Evolutionary conservation across 1,140 invertebrate species (phyloP).

Genomic region (Atta cephalotes): DNA sequence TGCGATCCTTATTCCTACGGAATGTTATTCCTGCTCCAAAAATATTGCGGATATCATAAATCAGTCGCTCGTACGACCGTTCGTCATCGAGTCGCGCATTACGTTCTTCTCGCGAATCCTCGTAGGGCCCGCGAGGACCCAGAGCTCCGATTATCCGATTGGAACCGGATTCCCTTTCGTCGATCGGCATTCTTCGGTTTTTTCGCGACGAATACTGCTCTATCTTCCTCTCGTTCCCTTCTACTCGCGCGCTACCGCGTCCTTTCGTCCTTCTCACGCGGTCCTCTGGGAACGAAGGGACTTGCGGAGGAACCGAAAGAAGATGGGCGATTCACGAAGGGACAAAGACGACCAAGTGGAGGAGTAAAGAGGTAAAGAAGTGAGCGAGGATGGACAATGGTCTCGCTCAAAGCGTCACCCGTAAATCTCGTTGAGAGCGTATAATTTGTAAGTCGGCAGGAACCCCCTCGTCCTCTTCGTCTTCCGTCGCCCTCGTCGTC

Average conservation of each 20-base stretch:
- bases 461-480: constrained; percentile 71
- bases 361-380: constrained; percentile 83
- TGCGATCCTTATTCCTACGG: constrained; percentile 29
- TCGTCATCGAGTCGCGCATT: constrained; percentile 64
- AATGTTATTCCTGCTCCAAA: constrained; percentile 49
- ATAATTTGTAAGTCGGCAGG: constrained; percentile 87
- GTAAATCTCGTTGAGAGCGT: constrained; percentile 86
- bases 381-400: constrained; percentile 86
- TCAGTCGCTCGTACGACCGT: constrained; percentile 59
- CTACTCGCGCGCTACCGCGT: constrained; percentile 45
- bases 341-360: constrained; percentile 74
- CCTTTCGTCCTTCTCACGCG: constrained; percentile 61
- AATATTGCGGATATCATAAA: constrained; percentile 58
- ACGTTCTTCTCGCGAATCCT: constrained; percentile 55
- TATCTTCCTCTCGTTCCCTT: constrained; percentile 49
- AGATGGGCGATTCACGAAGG: constrained; percentile 58
- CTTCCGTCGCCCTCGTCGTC: constrained; percentile 57
- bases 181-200: constrained; percentile 75
- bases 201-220: constrained; percentile 71
- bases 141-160: constrained; percentile 72
- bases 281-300: constrained; percentile 53
- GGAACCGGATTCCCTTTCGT: constrained; percentile 76
- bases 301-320: constrained; percentile 45
- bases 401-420: constrained; percentile 85
- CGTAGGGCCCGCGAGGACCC: constrained; percentile 37